These are phyloP conservation scores for Lamellibrachia satsuma DNA, from an alignment of 2,888 invertebrate species.

Conservation along the genomic window DNA sequence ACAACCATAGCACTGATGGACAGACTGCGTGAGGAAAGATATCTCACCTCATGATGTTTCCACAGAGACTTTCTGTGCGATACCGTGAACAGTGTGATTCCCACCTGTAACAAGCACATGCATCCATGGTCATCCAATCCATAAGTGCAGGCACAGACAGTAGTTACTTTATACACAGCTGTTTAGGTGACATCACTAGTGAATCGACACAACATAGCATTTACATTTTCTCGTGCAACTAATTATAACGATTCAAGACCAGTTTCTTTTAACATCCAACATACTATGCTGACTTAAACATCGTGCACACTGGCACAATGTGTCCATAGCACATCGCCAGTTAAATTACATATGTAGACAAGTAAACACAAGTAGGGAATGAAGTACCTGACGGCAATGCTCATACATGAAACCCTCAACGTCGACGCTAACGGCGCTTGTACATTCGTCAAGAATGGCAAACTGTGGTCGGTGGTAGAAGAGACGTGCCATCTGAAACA, in stretches of 20 bases:
- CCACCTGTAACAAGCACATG: slow-evolving; percentile 65
- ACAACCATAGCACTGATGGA: background rate
- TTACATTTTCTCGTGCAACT: too few species aligned
- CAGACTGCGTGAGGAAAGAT: slow-evolving; percentile 8
- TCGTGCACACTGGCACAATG: too few species aligned
- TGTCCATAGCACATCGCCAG: too few species aligned
- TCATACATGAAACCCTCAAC: slow-evolving; percentile 98
- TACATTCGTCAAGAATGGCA: slow-evolving; percentile 98
- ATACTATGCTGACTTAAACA: too few species aligned
- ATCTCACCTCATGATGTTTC: slow-evolving; percentile 87
- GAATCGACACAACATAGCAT: too few species aligned
- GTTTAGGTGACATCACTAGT: too few species aligned
- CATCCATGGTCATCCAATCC: too few species aligned
- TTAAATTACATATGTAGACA: background rate
- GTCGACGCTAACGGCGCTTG: slow-evolving; percentile 97
- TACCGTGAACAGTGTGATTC: slow-evolving; percentile 94
- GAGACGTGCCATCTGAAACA: slow-evolving; percentile 85
- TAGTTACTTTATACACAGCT: background rate
- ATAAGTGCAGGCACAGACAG: background rate
- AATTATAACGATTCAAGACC: too few species aligned
- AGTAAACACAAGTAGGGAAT: background rate
- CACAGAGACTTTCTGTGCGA: slow-evolving; percentile 97
- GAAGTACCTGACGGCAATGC: slow-evolving; percentile 79
- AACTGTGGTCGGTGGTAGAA: slow-evolving; percentile 98
- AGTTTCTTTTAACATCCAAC: too few species aligned